Evolutionary conservation across 2,888 invertebrate genomes (phyloP).

Genomic region (Acanthococcus lagerstroemiae): DNA sequence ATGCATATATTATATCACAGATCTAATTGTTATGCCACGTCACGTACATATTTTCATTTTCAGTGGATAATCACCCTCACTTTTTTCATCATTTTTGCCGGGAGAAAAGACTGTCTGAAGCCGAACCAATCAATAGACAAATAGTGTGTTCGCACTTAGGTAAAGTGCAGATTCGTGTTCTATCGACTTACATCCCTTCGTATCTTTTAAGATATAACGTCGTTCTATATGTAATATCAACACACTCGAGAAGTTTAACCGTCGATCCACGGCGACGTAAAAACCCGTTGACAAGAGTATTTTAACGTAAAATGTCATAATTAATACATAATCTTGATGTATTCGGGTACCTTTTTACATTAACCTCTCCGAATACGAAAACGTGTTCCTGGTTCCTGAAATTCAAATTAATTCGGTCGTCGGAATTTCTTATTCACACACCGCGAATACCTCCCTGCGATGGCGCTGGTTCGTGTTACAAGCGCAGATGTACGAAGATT

Average conservation of each 20-base stretch:
- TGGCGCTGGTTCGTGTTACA: too few relatives aligned
- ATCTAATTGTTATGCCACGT: not conserved
- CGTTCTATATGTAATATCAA: constrained; percentile 6
- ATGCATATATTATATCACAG: too few relatives aligned
- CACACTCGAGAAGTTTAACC: not conserved
- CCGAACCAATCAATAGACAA: constrained; percentile 26
- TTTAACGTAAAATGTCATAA: not conserved
- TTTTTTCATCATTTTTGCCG: not conserved
- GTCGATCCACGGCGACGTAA: not conserved
- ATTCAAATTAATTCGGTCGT: too few relatives aligned
- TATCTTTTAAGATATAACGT: constrained; percentile 25
- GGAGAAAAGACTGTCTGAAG: not conserved
- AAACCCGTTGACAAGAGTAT: not conserved
- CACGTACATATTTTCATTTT: too few relatives aligned
- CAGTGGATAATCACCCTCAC: not conserved
- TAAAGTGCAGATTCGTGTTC: constrained; percentile 30
- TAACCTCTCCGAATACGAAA: too few relatives aligned
- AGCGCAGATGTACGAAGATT: too few relatives aligned
- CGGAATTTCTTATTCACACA: too few relatives aligned
- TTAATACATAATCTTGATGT: not conserved
- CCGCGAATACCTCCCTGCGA: too few relatives aligned
- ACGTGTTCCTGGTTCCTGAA: too few relatives aligned
- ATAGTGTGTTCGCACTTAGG: constrained; percentile 29
- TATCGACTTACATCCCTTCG: constrained; percentile 30
- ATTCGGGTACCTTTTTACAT: too few relatives aligned